Base-by-base conservation (phyloP, 1,140 invertebrate species). In the Luehdorfia chinensis region DNA sequence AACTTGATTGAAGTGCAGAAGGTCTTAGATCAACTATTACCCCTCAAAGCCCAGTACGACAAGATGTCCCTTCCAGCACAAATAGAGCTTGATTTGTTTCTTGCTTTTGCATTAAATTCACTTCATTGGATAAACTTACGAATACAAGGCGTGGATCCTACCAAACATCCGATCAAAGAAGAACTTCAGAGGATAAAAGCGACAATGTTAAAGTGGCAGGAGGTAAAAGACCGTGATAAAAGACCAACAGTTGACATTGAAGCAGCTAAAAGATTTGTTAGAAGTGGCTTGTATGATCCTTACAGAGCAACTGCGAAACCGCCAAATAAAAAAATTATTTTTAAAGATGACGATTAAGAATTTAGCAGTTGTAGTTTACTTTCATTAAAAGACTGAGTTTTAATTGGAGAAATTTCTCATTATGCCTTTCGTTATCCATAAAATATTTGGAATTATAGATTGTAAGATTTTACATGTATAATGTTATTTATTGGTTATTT, bases 51-150 rank as follows among this genome's bases (percentile, higher is more conserved):
- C 23, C 71, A 87, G 18, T 87, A 88, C 31, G 79, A 87, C 12
- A 84, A 88, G 47, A 56, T 91, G 34, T 64, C 73, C 4, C 47
- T 84, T n/a, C 87, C 88, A 55, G 88, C 90, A 21, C 87, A 88
- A 71, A 87, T 91, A 12, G 89, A 91, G 70, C 86, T 88, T 18
- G 90, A 92, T 75, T 68, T 91, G 39, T 91, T 91, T 55, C 61
- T 90, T 6, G 76, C 84, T 0, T 91, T 89, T 54, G 74, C 87
- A 2, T 61, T 91, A 11, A 91, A 90, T 71, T 89, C 90, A 0
- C 63, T 91, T 8, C 88, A 88, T 56, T 92, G 90, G 90, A 80
- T 91, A 39, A 86, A 90, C 59, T 54, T 91, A 33, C 75, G 88
- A 39, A 80, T 89, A 21, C 69, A 88, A 57, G 90, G 90, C 3